Percentiles rank a stretch among this genome's conserved stretches.
Evolutionary conservation across 2,888 invertebrate species (phyloP).

Genomic region (Eupithecia pulchellata): DNA sequence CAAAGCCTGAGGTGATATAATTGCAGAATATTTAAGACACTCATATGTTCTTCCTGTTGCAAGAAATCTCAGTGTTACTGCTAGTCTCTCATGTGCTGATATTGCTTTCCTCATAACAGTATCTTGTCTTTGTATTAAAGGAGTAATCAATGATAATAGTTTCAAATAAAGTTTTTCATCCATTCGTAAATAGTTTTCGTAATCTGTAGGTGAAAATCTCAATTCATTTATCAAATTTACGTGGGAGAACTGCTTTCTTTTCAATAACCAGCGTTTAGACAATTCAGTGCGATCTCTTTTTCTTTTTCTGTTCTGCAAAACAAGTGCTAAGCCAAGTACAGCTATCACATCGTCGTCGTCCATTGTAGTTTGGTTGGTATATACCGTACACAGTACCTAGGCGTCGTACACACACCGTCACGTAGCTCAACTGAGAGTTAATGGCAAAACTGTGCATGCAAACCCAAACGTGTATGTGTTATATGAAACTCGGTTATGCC

Average conservation of each 20-base stretch:
- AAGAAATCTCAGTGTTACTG: slow-evolving; percentile 33
- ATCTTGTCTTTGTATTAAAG: slow-evolving; percentile 31
- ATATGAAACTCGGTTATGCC: slow-evolving; percentile 23
- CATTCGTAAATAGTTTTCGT: slow-evolving; percentile 45
- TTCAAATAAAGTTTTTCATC: slow-evolving; percentile 42
- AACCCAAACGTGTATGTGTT: slow-evolving; percentile 26
- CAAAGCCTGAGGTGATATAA: slow-evolving; percentile 29
- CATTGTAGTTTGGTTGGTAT: slow-evolving; percentile 24
- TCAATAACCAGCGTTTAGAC: slow-evolving; percentile 42
- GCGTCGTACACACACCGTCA: slow-evolving; percentile 20
- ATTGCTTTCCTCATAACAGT: slow-evolving; percentile 32
- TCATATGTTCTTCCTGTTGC: slow-evolving; percentile 34
- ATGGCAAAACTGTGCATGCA: slow-evolving; percentile 23
- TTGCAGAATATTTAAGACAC: slow-evolving; percentile 28
- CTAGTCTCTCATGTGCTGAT: slow-evolving; percentile 32
- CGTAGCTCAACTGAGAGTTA: slow-evolving; percentile 21
- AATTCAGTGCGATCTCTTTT: slow-evolving; percentile 32
- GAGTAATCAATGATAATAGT: slow-evolving; percentile 28
- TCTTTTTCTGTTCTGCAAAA: slow-evolving; percentile 36
- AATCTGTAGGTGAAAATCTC: slow-evolving; percentile 41
- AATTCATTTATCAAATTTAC: slow-evolving; percentile 43
- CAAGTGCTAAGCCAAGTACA: slow-evolving; percentile 32
- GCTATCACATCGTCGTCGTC: slow-evolving; percentile 33
- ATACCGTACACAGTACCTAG: slow-evolving; percentile 12
- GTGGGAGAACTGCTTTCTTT: slow-evolving; percentile 36